Conservation (phyloP, 1,140 invertebrate species). For the Zaprionus camerounensis region DNA sequence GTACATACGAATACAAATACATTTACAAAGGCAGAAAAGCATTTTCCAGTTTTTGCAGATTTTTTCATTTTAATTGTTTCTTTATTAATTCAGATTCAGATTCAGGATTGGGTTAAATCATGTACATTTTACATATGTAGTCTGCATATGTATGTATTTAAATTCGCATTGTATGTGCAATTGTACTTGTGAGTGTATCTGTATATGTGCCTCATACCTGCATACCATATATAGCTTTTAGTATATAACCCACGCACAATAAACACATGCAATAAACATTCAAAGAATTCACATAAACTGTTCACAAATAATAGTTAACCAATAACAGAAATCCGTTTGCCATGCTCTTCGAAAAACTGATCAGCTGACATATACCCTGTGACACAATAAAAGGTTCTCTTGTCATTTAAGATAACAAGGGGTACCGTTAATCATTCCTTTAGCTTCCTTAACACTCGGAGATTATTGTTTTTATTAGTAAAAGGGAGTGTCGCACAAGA, state of each 20-base stretch:
- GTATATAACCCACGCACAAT: conserved; percentile 13
- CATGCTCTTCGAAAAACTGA: not conserved
- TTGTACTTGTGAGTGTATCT: conserved; percentile 30
- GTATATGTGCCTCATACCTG: not conserved
- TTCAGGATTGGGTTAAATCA: conserved; percentile 61
- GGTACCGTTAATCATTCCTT: not conserved
- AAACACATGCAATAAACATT: conserved; percentile 10
- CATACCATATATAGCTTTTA: not conserved
- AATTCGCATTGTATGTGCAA: conserved; percentile 24
- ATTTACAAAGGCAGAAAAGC: conserved; percentile 19
- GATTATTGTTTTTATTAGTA: too few species aligned
- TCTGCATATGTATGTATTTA: conserved; percentile 3
- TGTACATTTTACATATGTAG: conserved; percentile 29
- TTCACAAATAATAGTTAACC: conserved; percentile 65
- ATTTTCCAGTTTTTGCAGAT: conserved; percentile 55
- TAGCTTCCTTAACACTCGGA: not conserved
- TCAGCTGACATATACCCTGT: not conserved
- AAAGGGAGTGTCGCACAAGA: too few species aligned
- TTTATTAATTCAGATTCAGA: conserved; percentile 37
- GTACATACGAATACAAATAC: conserved; percentile 6
- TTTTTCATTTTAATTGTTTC: conserved; percentile 55
- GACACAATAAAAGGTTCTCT: too few species aligned
- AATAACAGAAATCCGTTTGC: conserved; percentile 30
- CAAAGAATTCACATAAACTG: conserved; percentile 13
- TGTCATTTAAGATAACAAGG: not conserved